Evolutionary conservation across 2,797 vertebrate species (phyloP), one percentile per base, ranked within the genome.

Genomic region (Emydoidea blandingii): DNA sequence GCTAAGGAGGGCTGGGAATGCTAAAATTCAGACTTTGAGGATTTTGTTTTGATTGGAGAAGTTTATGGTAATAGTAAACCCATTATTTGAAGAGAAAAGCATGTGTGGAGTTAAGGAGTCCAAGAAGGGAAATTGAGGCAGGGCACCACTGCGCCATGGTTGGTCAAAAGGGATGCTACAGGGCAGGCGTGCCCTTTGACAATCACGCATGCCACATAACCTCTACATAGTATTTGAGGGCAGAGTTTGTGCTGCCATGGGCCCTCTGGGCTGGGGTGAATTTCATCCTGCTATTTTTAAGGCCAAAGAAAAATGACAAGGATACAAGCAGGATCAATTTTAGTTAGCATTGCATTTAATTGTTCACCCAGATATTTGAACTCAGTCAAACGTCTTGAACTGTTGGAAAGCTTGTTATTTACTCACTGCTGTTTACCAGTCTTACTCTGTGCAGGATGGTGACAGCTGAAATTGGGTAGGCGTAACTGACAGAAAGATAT

Each of bases 361-460:
- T 91, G 29, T 62, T 83, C 50, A 83, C 59, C 78, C 80, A 90
- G 50, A 92, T 94, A 53, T 90, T 87, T 88, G 76, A 91, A 87
- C 82, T 31, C 89, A 88, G 65, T 86, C 68, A 87, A 88, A 88
- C 68, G 68, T 90, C 92, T 89, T 62, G 54, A 84, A 88, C 53
- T 85, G 50, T 41, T 12, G 27, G 91, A 97, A 47, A 96, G 54
- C 85, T 81, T 90, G 11, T 87, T 95, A 81, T 95, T 96, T 89
- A 94, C 49, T 80, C 79, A 74, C 52, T 91, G 65, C 25, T 95
- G 34, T 81, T 96, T 85, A 87, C 79, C 74, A 83, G 0, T 83
- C 81, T 29, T 89, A 31, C 8, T 89, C 8, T 31, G 18, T 50
- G 52, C 44, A 92, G 0, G 0, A 27, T 53, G 21, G 47, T 92